Conservation (phyloP, 92 coral and sea anemone genomes). For the Bergia puertoricense region DNA sequence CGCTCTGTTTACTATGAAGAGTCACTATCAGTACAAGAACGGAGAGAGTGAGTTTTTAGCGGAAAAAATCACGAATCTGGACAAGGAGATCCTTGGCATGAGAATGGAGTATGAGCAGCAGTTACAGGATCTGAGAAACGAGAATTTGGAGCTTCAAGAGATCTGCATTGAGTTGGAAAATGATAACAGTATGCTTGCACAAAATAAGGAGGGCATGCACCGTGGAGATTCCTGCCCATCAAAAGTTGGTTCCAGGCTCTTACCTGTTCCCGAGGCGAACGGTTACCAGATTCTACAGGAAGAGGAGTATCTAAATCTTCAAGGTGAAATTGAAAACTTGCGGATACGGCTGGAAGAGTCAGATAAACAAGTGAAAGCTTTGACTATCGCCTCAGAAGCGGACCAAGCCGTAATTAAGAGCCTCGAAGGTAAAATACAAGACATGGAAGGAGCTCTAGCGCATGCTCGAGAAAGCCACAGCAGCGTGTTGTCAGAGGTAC, state of each 20-base stretch:
- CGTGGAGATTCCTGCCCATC: conserved; percentile 7
- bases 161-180: conserved; percentile 78
- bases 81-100: conserved; percentile 78
- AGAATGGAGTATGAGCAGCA: conserved; percentile 85
- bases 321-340: conserved; percentile 66
- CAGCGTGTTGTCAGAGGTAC: conserved; percentile 72
- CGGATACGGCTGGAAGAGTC: conserved; percentile 72
- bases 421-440: conserved; percentile 75
- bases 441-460: conserved; percentile 70
- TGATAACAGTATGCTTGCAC: conserved; percentile 54
- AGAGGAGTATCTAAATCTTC: conserved; percentile 45
- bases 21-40: conserved; percentile 80
- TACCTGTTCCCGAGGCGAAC: not conserved
- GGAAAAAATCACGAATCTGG: conserved; percentile 77
- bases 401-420: conserved; percentile 89
- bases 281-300: conserved; percentile 32
- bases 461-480: conserved; percentile 77
- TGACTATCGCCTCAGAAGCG: conserved; percentile 80
- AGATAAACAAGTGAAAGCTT: conserved; percentile 81
- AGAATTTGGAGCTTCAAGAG: conserved; percentile 75
- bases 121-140: conserved; percentile 72
- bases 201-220: conserved; percentile 31
- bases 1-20: conserved; percentile 75
- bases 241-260: not conserved
- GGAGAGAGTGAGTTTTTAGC: conserved; percentile 93